phyloP scores from a whole-genome alignment of 2,888 invertebrate genomes.

The Megamerina dolium region DNA sequence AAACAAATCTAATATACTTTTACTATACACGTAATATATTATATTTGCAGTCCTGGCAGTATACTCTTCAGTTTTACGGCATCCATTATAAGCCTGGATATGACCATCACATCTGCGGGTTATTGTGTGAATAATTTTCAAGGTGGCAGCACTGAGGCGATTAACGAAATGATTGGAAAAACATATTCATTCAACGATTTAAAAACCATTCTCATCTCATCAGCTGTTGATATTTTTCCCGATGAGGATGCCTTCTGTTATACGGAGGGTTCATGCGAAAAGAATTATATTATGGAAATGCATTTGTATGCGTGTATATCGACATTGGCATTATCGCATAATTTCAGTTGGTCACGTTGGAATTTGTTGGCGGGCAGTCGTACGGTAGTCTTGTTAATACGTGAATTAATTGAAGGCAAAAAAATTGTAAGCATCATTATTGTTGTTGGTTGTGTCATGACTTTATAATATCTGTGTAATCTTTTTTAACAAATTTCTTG shows the following conservation, averaged over 20 bases:
- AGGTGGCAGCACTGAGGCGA: slow-evolving; percentile 43
- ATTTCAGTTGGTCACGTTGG: slow-evolving; percentile 78
- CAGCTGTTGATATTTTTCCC: slow-evolving; percentile 78
- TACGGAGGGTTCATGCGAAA: slow-evolving; percentile 61
- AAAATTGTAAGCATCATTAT: slow-evolving; percentile 39
- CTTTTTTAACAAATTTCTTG: neutral
- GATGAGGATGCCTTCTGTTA: slow-evolving; percentile 69
- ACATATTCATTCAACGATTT: slow-evolving; percentile 37
- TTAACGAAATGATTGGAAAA: slow-evolving; percentile 44
- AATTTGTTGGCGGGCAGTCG: slow-evolving; percentile 54
- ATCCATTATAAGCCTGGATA: slow-evolving; percentile 55
- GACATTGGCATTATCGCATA: slow-evolving; percentile 62
- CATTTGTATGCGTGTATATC: slow-evolving; percentile 78
- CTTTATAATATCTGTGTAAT: neutral
- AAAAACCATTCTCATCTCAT: slow-evolving; percentile 50
- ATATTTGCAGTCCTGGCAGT: slow-evolving; percentile 33
- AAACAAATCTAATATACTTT: no score
- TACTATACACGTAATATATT: no score
- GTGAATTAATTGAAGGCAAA: slow-evolving; percentile 45
- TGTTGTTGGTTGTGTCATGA: no score
- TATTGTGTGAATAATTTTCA: slow-evolving; percentile 47
- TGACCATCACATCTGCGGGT: slow-evolving; percentile 50
- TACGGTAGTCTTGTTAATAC: slow-evolving; percentile 43
- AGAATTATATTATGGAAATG: slow-evolving; percentile 66
- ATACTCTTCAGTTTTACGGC: slow-evolving; percentile 53